Evolutionary conservation across 2,888 invertebrate genomes (phyloP), one percentile per base, ranked within the genome.

Genomic region (Adelognathus sp.): DNA sequence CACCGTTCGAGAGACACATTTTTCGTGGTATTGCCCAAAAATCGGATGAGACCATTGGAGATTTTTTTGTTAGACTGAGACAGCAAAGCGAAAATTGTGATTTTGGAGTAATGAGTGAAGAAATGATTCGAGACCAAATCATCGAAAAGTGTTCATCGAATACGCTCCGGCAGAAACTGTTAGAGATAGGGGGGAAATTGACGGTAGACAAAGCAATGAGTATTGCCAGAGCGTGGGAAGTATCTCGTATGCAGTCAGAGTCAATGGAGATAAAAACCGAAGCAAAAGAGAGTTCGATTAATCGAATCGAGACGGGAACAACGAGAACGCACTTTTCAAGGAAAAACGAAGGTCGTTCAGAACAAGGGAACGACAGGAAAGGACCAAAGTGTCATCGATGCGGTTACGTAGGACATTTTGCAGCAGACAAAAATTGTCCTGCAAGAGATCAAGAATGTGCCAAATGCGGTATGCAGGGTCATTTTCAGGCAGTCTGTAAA

Each of bases 401-500:
- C 56, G 81, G 78, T 24, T 41, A 41, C n/a, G 27, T 29, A 6
- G 80, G 72, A 5, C 84, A 84, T 56, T 54, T 61, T 14, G 54
- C 71, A 2, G 69, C 66, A 1, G 80, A 83, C 21, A 52, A 69
- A 2, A 81, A 24, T 29, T 86, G 85, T 46, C 85, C 85, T 16
- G 86, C 85, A 16, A 85, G 66, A 77, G 66, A 52, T 5, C 82
- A 74, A 39, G 82, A 71, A 27, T 86, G 86, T 67, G 66, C 63
- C 7, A 81, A 81, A 56, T 86, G 86, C 66, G 75, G 61, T 14
- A 76, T 76, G 70, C 54, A 56, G 21, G 84, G 84, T 5, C 84
- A 87, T 81, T 86, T 83, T 41, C 64, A 83, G 75, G 6, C 29
- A 79, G 14, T 82, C 79, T 73, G 84, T 79, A 54, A 82, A 39